Evolutionary conservation across 2,797 vertebrate species (phyloP).

Genomic region (Gymnoscopelus braueri): DNA sequence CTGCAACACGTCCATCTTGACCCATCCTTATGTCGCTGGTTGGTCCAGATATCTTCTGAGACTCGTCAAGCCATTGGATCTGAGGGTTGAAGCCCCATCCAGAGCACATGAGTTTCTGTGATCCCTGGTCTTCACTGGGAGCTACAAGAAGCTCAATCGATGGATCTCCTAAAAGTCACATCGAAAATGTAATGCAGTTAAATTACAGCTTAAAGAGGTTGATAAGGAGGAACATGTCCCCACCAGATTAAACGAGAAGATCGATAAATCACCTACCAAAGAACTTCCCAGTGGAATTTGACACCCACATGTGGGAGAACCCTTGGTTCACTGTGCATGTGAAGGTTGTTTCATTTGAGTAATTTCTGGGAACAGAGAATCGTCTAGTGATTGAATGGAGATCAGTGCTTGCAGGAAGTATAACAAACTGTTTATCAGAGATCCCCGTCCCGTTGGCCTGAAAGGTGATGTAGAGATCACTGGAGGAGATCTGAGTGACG

Average conservation of each 20-base stretch:
- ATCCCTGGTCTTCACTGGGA: slow-evolving; percentile 27
- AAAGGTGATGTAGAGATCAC: slow-evolving; percentile 63
- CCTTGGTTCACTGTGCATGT: slow-evolving; percentile 66
- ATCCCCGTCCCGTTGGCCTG: slow-evolving; percentile 18
- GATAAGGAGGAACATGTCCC: not conserved
- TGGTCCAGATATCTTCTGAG: not conserved
- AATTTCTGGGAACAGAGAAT: slow-evolving; percentile 14
- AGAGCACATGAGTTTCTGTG: slow-evolving; percentile 62
- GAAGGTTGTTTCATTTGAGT: slow-evolving; percentile 21
- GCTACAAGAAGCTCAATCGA: slow-evolving; percentile 55
- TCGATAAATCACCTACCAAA: slow-evolving; percentile 60
- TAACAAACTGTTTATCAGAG: slow-evolving; percentile 25
- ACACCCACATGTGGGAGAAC: slow-evolving; percentile 2
- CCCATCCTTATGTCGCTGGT: slow-evolving; percentile 27
- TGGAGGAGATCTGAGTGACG: slow-evolving; percentile 48
- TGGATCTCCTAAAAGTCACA: slow-evolving; percentile 51
- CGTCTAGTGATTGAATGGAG: slow-evolving; percentile 45
- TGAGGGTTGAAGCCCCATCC: slow-evolving; percentile 65
- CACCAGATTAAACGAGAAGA: too few species aligned
- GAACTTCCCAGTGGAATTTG: slow-evolving; percentile 36
- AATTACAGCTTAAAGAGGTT: not conserved
- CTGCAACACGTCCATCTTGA: slow-evolving; percentile 53
- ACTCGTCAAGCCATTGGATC: slow-evolving; percentile 57
- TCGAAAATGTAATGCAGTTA: not conserved
- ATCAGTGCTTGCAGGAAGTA: slow-evolving; percentile 40